Percentiles rank a stretch among this genome's conserved stretches.
Evolutionary conservation across 2,888 invertebrate species (phyloP).

Genomic region (Cataglyphis albicans): DNA sequence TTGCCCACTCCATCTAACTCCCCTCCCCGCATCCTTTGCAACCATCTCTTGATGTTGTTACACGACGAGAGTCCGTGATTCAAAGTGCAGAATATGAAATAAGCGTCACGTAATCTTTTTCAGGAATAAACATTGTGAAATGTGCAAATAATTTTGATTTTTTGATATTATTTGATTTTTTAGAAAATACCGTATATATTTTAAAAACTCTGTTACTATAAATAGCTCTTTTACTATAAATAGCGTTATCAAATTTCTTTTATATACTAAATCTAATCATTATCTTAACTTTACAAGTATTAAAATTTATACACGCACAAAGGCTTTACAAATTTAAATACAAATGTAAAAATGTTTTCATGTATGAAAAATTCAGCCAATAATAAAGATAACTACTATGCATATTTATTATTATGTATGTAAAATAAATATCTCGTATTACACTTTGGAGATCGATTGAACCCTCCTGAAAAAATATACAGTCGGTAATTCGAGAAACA

Average conservation of each 20-base stretch:
- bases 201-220: not conserved
- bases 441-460: not conserved
- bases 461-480: not conserved
- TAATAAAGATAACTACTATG: not conserved
- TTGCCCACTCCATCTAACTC: slow-evolving; percentile 73
- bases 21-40: slow-evolving; percentile 42
- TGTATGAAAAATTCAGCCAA: not conserved
- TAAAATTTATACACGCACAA: not conserved
- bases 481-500: slow-evolving; percentile 35
- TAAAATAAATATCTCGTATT: not conserved
- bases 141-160: not conserved
- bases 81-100: slow-evolving; percentile 42
- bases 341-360: not conserved
- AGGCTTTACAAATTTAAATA: not conserved
- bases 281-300: not conserved
- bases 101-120: slow-evolving; percentile 30
- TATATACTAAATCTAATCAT: not conserved
- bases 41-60: slow-evolving; percentile 29
- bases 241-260: not conserved
- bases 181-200: not conserved
- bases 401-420: not conserved
- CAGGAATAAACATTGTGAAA: not conserved
- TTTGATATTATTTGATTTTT: not conserved
- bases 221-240: not conserved
- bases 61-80: slow-evolving; percentile 18